phyloP scores from a whole-genome alignment of 2,888 invertebrate genomes.

The Lymantria dispar region DNA sequence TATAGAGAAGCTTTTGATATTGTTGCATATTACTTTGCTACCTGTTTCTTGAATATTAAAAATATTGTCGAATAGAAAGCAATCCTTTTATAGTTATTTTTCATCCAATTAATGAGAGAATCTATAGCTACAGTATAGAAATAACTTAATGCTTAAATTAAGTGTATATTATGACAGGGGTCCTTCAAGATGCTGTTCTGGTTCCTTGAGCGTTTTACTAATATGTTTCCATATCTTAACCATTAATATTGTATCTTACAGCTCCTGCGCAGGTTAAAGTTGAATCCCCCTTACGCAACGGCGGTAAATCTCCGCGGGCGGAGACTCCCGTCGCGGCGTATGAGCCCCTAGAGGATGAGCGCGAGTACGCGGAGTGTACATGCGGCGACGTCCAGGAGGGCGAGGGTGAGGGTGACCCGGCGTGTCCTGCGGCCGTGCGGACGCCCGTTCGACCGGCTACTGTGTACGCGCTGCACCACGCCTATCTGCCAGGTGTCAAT shows the following conservation, averaged over 20 bases:
- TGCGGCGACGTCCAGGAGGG: slow-evolving; percentile 50
- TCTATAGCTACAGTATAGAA: too few species aligned
- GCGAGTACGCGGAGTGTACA: slow-evolving; percentile 53
- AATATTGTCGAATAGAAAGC: too few species aligned
- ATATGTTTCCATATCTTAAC: neutral
- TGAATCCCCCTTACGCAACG: slow-evolving; percentile 70
- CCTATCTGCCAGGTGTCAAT: slow-evolving; percentile 81
- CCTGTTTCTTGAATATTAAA: too few species aligned
- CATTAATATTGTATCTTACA: neutral
- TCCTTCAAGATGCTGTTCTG: too few species aligned
- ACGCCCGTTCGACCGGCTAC: slow-evolving; percentile 52
- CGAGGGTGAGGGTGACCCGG: slow-evolving; percentile 51
- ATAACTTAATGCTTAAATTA: too few species aligned
- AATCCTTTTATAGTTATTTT: too few species aligned
- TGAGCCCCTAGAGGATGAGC: slow-evolving; percentile 52
- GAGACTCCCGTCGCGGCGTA: slow-evolving; percentile 56
- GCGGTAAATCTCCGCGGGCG: slow-evolving; percentile 32
- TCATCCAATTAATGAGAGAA: too few species aligned
- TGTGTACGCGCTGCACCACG: slow-evolving; percentile 81
- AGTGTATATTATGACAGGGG: too few species aligned
- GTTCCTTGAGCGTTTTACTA: too few species aligned
- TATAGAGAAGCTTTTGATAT: too few species aligned
- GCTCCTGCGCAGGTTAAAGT: slow-evolving; percentile 46
- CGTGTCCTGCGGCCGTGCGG: slow-evolving; percentile 48
- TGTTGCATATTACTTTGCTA: too few species aligned